Base-by-base conservation (phyloP, 1,140 invertebrate species). In the Halictus rubicundus region DNA sequence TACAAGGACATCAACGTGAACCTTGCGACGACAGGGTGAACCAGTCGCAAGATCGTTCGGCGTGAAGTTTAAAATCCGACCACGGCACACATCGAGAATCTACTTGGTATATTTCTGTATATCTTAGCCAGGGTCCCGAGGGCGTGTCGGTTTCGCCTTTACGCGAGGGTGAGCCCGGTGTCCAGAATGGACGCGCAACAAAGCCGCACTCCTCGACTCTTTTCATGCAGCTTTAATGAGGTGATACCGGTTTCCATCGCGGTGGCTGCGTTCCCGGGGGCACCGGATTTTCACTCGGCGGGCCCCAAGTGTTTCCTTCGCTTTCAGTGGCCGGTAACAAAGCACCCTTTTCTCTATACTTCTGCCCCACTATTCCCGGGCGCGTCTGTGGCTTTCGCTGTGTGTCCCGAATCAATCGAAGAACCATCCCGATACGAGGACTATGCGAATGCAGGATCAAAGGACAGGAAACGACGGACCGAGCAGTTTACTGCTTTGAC, bases 191-290 rank as follows among this genome's bases (percentile, higher is more conserved):
- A 72, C 59, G 57, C 32, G 10, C 25, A 64, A 85, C 68, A 77
- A 72, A 63, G 79, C 73, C 42, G 19, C 27, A n/a, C 25, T 32
- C 23, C 39, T 32, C 25, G 42, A 63, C n/a, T 59, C 77, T 87
- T 83, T 86, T 66, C 68, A 80, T 82, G 68, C 61, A 60, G 79
- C 70, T 86, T 87, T 86, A 86, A 84, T 86, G 79, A 87, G 82
- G 61, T 81, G 82, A 85, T 78, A 84, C 37, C 65, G 69, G 19
- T 64, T 78, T 79, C 76, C 66, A 42, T 75, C 66, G 70, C 49
- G 63, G n/a, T 16, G 19, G n/a, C 64, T 8, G 7, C 1, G 14
- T 12, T 37, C 52, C 61, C 27, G 39, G 52, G 61, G 70, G 74
- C 59, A 72, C 70, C 80, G 78, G 74, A 81, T 85, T 80, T 82